Evolutionary conservation across 2,113 vertebrate genomes (phyloP).

Genomic region (Blennius ocellaris): DNA sequence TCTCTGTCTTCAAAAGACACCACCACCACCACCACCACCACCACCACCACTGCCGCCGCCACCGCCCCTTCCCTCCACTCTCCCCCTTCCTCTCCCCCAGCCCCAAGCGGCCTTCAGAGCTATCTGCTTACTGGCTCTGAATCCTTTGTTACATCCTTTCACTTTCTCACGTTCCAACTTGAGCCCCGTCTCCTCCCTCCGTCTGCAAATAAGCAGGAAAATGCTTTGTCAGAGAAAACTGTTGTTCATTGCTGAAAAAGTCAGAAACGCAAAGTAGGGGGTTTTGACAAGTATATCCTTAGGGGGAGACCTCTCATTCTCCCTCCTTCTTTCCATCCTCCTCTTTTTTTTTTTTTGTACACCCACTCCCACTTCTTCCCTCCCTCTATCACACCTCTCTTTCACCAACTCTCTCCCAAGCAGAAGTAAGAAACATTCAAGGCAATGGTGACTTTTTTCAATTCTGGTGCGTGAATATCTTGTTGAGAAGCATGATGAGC

Average conservation of each 20-base stretch:
- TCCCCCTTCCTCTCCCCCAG: conserved; percentile 5
- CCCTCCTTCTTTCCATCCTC: conserved; percentile 24
- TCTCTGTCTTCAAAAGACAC: conserved; percentile 74
- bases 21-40: conserved; percentile 18
- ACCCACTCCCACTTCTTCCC: conserved; percentile 6
- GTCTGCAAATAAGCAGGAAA: conserved; percentile 79
- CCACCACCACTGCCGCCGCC: conserved; percentile 15
- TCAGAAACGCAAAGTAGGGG: conserved; percentile 78
- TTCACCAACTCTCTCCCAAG: conserved; percentile 33
- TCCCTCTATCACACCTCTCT: conserved; percentile 29
- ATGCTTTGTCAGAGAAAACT: conserved; percentile 80
- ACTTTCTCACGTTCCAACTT: conserved; percentile 74
- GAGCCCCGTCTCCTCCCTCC: conserved; percentile 69
- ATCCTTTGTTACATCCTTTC: conserved; percentile 77
- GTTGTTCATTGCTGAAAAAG: conserved; percentile 71
- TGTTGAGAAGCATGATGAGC: conserved; percentile 27
- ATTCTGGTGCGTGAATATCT: conserved; percentile 32
- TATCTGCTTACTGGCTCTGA: conserved; percentile 75
- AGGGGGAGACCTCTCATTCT: conserved; percentile 63
- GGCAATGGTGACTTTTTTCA: conserved; percentile 15
- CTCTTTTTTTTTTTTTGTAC: conserved; percentile 26
- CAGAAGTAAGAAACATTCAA: conserved; percentile 37
- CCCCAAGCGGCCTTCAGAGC: conserved; percentile 76
- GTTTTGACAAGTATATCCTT: conserved; percentile 75
- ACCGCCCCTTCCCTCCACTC: neutral